Evolutionary conservation across 1,140 invertebrate genomes (phyloP).

Genomic region (Eumeta japonica): DNA sequence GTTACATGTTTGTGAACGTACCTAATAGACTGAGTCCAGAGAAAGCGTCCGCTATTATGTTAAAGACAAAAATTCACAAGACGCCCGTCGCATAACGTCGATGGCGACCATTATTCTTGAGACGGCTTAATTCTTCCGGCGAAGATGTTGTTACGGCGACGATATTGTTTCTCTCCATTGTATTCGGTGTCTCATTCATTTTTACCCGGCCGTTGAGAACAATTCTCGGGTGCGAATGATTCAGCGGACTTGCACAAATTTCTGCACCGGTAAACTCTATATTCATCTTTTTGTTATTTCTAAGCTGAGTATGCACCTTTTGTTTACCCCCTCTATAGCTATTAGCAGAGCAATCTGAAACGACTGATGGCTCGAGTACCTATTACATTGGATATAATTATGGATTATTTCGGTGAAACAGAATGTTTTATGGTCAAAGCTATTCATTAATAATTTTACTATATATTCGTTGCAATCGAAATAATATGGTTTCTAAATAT

Average conservation of each 20-base stretch:
- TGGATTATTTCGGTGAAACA: too few species aligned
- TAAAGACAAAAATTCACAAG: too few species aligned
- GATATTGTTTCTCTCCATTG: slow-evolving; percentile 17
- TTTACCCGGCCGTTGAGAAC: slow-evolving; percentile 18
- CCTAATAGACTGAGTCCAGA: too few species aligned
- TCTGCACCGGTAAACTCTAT: slow-evolving; percentile 24
- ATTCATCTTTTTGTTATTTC: slow-evolving; percentile 19
- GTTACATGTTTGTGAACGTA: too few species aligned
- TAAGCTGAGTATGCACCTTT: slow-evolving; percentile 26
- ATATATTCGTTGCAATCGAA: too few species aligned
- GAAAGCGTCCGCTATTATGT: too few species aligned
- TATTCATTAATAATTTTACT: too few species aligned
- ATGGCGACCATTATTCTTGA: slow-evolving; percentile 14
- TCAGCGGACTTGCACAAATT: slow-evolving; percentile 18
- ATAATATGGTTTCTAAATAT: too few species aligned
- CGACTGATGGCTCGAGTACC: slow-evolving; percentile 25
- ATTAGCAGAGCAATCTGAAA: slow-evolving; percentile 24
- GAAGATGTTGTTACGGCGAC: slow-evolving; percentile 13
- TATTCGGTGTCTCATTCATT: slow-evolving; percentile 16
- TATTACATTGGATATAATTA: slow-evolving; percentile 22
- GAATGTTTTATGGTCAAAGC: too few species aligned
- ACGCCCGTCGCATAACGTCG: slow-evolving; percentile 13
- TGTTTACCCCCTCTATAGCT: too few species aligned
- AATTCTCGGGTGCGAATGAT: slow-evolving; percentile 18
- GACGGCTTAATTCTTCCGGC: slow-evolving; percentile 12